These are phyloP conservation scores for Peromyscus nudipes DNA, from an alignment of 2,797 vertebrate genomes.

Conservation along the genomic window DNA sequence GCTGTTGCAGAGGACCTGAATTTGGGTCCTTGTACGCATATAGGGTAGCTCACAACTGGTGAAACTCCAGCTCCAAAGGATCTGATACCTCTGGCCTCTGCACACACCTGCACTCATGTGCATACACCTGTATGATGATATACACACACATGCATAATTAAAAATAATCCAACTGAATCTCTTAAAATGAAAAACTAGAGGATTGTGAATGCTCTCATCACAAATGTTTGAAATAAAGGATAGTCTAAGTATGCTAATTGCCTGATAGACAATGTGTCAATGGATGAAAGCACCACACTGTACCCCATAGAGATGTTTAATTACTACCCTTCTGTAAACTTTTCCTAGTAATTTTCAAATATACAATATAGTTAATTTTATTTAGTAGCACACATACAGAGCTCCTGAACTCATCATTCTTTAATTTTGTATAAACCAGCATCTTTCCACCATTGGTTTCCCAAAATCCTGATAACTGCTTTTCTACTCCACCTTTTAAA, in stretches of 20 bases:
- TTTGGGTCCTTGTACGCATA: background rate
- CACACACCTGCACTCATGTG: background rate
- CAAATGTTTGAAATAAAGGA: background rate
- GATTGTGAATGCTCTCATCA: background rate
- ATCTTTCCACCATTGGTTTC: background rate
- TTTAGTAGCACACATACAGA: background rate
- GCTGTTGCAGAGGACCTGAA: background rate
- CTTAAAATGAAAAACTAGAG: background rate
- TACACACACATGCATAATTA: background rate
- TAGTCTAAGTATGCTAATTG: background rate
- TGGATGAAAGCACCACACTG: background rate
- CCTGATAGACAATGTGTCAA: background rate
- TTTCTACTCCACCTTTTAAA: background rate
- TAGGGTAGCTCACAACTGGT: background rate
- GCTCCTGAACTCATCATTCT: background rate
- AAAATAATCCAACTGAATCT: background rate
- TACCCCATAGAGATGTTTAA: background rate
- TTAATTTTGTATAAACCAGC: background rate
- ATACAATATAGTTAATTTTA: background rate
- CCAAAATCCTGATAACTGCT: background rate
- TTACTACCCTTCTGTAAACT: background rate
- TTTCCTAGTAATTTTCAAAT: background rate
- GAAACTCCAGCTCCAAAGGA: background rate
- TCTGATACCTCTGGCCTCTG: background rate
- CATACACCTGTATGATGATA: background rate